Base-by-base conservation (phyloP, 1,140 invertebrate species). In the Sarcophaga peregrina region DNA sequence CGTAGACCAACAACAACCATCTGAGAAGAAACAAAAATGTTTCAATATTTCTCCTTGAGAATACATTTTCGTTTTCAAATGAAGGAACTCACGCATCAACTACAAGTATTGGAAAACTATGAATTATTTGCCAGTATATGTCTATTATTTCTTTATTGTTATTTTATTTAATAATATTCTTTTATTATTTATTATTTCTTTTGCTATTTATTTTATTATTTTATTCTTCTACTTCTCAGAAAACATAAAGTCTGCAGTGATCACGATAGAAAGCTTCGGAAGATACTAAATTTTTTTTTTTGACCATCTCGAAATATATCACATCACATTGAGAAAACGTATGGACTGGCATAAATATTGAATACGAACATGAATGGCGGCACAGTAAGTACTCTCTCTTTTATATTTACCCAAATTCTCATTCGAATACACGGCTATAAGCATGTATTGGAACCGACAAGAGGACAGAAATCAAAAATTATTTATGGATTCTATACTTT, bases 271-370 rank as follows among this genome's bases (percentile, higher is more conserved):
- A 83, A 80, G 62, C 45, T 62, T 83, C 83, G 72, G 45, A 72
- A 83, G 52, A 83, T 83, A 83, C 83, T 83, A 58, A 83, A 83
- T n/a, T 52, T 50, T 50, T 50, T 50, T 37, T 37, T 52, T 20
- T 20, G 11, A 78, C 47, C n/a, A 78, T 25, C 25, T 80, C 58
- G 15, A 80, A 72, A 52, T 47, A 72, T 83, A 73, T 83, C 52
- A 50, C 46, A 73, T 83, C 52, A 50, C 46, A 83, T 17, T 15
- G 46, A 8, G 50, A 78, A 72, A 72, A 47, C 25, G 75, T 74
- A 75, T 25, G n/a, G 50, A 8, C 15, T 20, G 58, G 15, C 17
- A 50, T 37, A 37, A 37, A 37, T 37, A 37, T 37, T 73, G 46
- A 54, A 74, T 9, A 80, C 20, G 54, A 80, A 83, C 17, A 37